A percentile compares a stretch with the other conserved stretches of the same genome.
Conservation (phyloP, 2,888 invertebrate species). For the Drosophila kambysellisi region DNA sequence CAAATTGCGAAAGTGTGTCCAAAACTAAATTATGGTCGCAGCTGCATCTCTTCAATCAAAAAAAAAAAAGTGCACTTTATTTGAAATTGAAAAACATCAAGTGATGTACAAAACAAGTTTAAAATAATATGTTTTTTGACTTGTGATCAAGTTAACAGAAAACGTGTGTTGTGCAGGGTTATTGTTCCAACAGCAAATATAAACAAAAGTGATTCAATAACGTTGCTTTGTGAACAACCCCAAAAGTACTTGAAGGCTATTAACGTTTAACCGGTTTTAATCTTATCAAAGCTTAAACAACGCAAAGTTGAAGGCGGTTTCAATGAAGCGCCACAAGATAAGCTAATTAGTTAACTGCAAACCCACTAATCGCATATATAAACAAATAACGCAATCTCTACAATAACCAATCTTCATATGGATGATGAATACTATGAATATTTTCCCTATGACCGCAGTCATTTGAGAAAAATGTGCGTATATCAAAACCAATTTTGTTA, state of each 20-base stretch:
- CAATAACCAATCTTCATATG: conserved; percentile 63
- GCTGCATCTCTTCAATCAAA: conserved; percentile 1
- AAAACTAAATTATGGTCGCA: conserved; percentile 35
- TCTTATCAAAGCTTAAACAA: conserved; percentile 54
- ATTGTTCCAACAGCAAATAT: neutral
- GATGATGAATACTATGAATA: conserved; percentile 83
- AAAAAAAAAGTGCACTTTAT: neutral
- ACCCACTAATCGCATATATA: conserved; percentile 26
- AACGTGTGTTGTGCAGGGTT: conserved; percentile 2
- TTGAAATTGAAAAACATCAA: neutral
- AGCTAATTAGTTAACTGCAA: conserved; percentile 56
- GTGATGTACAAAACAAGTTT: neutral
- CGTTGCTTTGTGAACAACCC: neutral
- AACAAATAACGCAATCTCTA: neutral
- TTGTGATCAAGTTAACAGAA: neutral
- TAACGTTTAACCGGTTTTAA: conserved; percentile 18
- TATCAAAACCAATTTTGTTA: conserved; percentile 38
- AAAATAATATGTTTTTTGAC: neutral
- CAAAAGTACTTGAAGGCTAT: neutral
- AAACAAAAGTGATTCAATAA: conserved; percentile 23
- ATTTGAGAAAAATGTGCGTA: conserved; percentile 84
- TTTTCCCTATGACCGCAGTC: conserved; percentile 83
- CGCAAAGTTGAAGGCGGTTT: conserved; percentile 24
- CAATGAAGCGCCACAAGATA: conserved; percentile 50
- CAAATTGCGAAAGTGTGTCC: conserved; percentile 74